Evolutionary conservation across 2,888 invertebrate genomes (phyloP).

Genomic region (Odontocerum albicorne): DNA sequence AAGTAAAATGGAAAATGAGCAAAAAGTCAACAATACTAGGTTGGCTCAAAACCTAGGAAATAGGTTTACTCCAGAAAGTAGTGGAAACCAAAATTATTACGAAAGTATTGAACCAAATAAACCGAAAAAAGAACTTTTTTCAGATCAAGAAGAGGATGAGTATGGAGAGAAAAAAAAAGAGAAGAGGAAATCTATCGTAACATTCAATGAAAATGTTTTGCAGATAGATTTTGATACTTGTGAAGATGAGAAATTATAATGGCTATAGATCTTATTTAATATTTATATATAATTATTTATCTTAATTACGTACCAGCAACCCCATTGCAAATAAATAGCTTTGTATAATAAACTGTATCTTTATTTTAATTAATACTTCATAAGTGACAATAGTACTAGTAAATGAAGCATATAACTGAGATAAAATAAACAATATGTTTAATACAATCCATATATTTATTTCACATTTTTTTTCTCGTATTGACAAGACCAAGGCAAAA

Average conservation of each 20-base stretch:
- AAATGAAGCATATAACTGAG: too few relatives aligned
- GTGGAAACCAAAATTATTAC: background rate
- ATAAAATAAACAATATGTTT: too few relatives aligned
- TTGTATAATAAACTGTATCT: too few relatives aligned
- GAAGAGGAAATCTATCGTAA: slow-evolving; percentile 55
- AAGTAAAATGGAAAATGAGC: background rate
- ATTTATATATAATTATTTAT: too few relatives aligned
- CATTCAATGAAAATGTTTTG: slow-evolving; percentile 59
- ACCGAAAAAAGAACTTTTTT: background rate
- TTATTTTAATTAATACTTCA: too few relatives aligned
- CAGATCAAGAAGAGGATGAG: slow-evolving; percentile 42
- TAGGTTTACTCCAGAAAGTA: background rate
- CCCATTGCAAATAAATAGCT: too few relatives aligned
- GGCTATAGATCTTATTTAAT: too few relatives aligned
- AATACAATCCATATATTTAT: too few relatives aligned
- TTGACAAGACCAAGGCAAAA: too few relatives aligned
- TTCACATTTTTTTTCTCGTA: too few relatives aligned
- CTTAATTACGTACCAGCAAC: too few relatives aligned
- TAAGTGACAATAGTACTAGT: too few relatives aligned
- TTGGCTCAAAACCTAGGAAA: background rate
- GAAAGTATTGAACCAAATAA: background rate
- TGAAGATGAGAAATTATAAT: slow-evolving; percentile 32
- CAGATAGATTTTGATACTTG: slow-evolving; percentile 50
- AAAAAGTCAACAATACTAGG: background rate
- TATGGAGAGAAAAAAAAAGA: slow-evolving; percentile 46